Conservation (phyloP, 2,888 invertebrate species). For the Amphipyra tragopoginis region DNA sequence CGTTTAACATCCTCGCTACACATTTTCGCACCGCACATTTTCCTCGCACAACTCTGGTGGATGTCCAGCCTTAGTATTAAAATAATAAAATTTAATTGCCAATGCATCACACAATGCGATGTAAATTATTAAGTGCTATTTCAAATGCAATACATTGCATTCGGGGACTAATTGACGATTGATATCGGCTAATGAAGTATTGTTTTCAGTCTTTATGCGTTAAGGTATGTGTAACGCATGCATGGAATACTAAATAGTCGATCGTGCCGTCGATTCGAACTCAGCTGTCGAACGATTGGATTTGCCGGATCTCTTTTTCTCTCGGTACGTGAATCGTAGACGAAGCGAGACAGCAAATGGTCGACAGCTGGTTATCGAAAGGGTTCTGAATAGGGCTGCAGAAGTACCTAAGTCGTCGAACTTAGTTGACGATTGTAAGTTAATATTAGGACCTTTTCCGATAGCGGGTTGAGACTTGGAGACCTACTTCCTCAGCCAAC, state of each 20-base stretch:
- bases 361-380: no score
- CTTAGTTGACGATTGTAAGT: slow-evolving; percentile 31
- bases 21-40: no score
- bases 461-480: background rate
- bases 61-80: background rate
- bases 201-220: slow-evolving; percentile 43
- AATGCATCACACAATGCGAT: slow-evolving; percentile 36
- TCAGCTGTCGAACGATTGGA: no score
- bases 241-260: slow-evolving; percentile 31
- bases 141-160: slow-evolving; percentile 30
- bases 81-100: slow-evolving; percentile 6
- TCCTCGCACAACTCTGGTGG: no score
- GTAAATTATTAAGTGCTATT: slow-evolving; percentile 27
- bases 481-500: slow-evolving; percentile 1
- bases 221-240: slow-evolving; percentile 13
- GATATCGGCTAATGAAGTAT: slow-evolving; percentile 60
- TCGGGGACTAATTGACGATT: slow-evolving; percentile 50
- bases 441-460: slow-evolving; percentile 22
- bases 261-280: slow-evolving; percentile 4
- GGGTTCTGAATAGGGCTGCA: no score
- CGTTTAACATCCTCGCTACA: no score
- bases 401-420: slow-evolving; percentile 11
- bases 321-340: no score
- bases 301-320: no score
- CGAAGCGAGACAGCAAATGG: no score